phyloP scores from a whole-genome alignment of 2,888 invertebrate species.

The Arge pagana region DNA sequence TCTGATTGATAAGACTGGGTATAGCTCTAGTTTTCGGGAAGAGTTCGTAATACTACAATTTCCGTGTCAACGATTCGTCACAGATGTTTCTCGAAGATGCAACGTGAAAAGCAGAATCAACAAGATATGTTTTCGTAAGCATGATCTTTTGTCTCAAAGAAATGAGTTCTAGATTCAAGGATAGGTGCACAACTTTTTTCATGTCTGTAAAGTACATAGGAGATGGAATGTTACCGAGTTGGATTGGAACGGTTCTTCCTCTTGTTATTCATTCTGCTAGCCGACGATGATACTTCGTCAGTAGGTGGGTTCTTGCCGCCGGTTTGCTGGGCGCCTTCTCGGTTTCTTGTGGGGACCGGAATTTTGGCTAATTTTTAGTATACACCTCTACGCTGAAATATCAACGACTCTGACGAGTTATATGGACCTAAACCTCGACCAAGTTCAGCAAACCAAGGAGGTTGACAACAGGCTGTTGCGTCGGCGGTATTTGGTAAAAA shows the following conservation, averaged over 20 bases:
- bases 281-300: constrained; percentile 51
- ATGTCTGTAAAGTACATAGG: constrained; percentile 16
- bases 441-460: constrained; percentile 12
- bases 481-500: constrained; percentile 6
- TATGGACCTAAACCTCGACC: constrained; percentile 9
- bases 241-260: constrained; percentile 82
- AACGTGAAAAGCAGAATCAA: too few relatives aligned
- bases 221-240: constrained; percentile 65
- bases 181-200: background rate
- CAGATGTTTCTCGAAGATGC: too few relatives aligned
- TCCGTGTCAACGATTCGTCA: too few relatives aligned
- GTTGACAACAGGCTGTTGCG: constrained; percentile 22
- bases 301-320: constrained; percentile 59
- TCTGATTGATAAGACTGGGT: too few relatives aligned
- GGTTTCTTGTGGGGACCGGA: constrained; percentile 84
- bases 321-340: constrained; percentile 77
- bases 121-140: too few relatives aligned
- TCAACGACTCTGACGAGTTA: constrained; percentile 12
- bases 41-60: too few relatives aligned
- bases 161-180: too few relatives aligned
- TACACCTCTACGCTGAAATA: constrained; percentile 28
- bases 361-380: constrained; percentile 68
- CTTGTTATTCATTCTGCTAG: constrained; percentile 77
- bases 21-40: too few relatives aligned
- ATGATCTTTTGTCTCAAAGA: too few relatives aligned